These are phyloP conservation scores for Elysia crispata DNA, from an alignment of 2,888 invertebrate genomes.

Conservation along the genomic window DNA sequence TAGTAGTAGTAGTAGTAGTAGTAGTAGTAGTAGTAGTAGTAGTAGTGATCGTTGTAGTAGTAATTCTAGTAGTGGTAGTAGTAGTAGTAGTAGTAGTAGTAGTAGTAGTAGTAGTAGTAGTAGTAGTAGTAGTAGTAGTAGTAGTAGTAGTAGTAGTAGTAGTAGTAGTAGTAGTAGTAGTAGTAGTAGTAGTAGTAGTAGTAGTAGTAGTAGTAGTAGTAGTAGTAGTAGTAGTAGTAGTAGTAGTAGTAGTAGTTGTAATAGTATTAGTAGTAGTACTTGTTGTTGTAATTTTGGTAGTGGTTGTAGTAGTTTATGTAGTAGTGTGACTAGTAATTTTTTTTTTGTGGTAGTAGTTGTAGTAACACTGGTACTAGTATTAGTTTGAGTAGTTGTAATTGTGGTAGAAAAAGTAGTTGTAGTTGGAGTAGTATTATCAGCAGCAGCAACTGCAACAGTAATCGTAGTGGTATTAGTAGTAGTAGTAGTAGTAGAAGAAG, in stretches of 20 bases:
- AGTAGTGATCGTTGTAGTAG: slow-evolving; percentile 31
- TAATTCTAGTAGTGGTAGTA: no score
- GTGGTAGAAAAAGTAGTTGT: no score
- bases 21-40: slow-evolving; percentile 42
- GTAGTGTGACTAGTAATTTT: background rate
- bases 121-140: slow-evolving; percentile 9
- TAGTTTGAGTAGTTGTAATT: no score
- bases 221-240: slow-evolving; percentile 43
- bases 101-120: slow-evolving; percentile 9
- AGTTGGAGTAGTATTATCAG: no score
- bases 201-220: slow-evolving; percentile 40
- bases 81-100: slow-evolving; percentile 25
- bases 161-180: slow-evolving; percentile 41
- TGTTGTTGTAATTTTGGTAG: slow-evolving; percentile 33
- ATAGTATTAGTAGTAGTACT: slow-evolving; percentile 25
- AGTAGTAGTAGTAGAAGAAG: no score
- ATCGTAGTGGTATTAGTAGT: no score
- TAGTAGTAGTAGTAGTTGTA: slow-evolving; percentile 37
- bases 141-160: slow-evolving; percentile 25
- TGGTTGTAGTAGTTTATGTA: slow-evolving; percentile 15
- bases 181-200: slow-evolving; percentile 40
- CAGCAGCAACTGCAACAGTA: no score
- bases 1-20: slow-evolving; percentile 9
- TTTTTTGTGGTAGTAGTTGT: no score
- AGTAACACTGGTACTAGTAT: no score